Conservation (phyloP, 2,113 vertebrate species). For the Psephotus haematonotus region DNA sequence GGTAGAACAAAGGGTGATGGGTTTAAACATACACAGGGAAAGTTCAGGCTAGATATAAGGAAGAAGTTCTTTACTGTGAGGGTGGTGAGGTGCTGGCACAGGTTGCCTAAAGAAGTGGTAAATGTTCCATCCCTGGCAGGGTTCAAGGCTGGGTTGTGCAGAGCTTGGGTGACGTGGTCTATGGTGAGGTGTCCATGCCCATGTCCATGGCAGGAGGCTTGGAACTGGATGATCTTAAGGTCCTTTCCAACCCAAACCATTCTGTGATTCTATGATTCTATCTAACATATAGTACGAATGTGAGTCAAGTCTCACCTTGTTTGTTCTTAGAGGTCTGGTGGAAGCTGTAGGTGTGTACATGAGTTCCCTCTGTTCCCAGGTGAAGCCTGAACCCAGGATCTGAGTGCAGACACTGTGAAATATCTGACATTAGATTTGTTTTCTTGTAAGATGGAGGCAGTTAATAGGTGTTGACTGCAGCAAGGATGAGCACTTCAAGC, state of each 20-base stretch:
- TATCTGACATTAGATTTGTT: not conserved
- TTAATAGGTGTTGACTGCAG: not conserved
- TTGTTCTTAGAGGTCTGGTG: not conserved
- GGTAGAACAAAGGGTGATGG: too few species aligned
- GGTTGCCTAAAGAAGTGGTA: not conserved
- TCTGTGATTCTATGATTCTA: not conserved
- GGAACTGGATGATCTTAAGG: not conserved
- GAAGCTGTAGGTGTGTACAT: not conserved
- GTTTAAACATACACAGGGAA: too few species aligned
- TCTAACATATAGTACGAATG: not conserved
- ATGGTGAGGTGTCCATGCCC: not conserved
- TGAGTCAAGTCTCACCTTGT: not conserved
- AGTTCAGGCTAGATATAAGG: too few species aligned
- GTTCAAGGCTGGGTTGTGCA: not conserved
- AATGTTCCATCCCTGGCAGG: not conserved
- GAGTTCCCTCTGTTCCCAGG: not conserved
- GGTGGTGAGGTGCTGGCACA: too few species aligned
- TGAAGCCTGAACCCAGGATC: not conserved
- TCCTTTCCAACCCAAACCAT: not conserved
- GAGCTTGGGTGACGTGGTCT: not conserved
- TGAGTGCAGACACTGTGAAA: not conserved
- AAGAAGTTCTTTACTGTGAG: too few species aligned
- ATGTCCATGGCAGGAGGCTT: not conserved
- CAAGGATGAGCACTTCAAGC: not conserved
- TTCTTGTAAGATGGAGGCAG: not conserved